phyloP scores from a whole-genome alignment of 2,888 invertebrate species.

The Drosophila sordidula region DNA sequence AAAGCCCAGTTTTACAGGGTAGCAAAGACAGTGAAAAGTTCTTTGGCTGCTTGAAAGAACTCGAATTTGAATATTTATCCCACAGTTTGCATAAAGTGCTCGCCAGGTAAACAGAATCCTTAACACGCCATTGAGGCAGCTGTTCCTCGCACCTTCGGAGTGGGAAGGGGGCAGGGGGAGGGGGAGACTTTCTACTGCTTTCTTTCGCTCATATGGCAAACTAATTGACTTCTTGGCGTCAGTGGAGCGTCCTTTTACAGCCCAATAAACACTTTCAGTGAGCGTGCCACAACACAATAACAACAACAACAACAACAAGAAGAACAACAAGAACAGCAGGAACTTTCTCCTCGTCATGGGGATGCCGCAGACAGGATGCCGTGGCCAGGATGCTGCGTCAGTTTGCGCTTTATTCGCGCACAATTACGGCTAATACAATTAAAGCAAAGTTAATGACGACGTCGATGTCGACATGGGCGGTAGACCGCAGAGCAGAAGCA shows the following conservation, averaged over 20 bases:
- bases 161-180: not conserved
- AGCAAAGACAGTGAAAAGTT: not conserved
- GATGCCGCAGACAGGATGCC: slow-evolving; percentile 17
- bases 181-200: not conserved
- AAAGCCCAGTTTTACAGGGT: slow-evolving; percentile 9
- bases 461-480: slow-evolving; percentile 34
- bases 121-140: slow-evolving; percentile 20
- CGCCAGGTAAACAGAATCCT: slow-evolving; percentile 24
- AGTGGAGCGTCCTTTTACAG: slow-evolving; percentile 65
- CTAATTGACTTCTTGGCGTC: slow-evolving; percentile 73
- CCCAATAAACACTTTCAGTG: slow-evolving; percentile 74
- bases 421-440: slow-evolving; percentile 77
- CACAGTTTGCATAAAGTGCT: not conserved
- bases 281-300: slow-evolving; percentile 34
- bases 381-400: slow-evolving; percentile 22
- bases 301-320: slow-evolving; percentile 23
- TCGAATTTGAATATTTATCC: not conserved
- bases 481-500: slow-evolving; percentile 40
- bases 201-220: slow-evolving; percentile 49
- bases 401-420: slow-evolving; percentile 68
- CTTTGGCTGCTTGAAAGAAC: slow-evolving; percentile 8
- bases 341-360: slow-evolving; percentile 37
- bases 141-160: not conserved
- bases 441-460: slow-evolving; percentile 68
- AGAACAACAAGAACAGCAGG: slow-evolving; percentile 14